Percentiles rank a stretch among this genome's conserved stretches.
Evolutionary conservation across 2,113 vertebrate genomes (phyloP).

Genomic region (Pavo muticus): DNA sequence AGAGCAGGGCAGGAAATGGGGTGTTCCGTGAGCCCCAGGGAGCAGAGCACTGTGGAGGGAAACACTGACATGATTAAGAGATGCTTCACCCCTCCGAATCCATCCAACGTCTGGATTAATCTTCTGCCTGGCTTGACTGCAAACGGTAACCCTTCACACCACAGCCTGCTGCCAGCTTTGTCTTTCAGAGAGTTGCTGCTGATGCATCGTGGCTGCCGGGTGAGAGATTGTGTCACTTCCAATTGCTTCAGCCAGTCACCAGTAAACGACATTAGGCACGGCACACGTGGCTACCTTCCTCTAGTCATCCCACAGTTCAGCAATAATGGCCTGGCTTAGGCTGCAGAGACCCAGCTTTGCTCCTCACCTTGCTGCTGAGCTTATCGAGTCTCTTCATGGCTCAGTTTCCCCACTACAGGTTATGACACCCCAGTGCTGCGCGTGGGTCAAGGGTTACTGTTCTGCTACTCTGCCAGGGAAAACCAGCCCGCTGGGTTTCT

Average conservation of each 20-base stretch:
- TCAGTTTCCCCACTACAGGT: neutral
- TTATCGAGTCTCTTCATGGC: accelerated
- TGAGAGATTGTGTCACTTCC: neutral
- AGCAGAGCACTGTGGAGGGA: neutral
- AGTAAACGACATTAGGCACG: no score
- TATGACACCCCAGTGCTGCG: neutral
- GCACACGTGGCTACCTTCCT: neutral
- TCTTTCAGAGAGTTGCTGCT: neutral
- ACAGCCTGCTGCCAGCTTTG: neutral
- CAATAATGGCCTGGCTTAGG: neutral
- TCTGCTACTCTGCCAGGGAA: neutral
- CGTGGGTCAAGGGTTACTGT: neutral
- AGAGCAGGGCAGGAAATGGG: neutral
- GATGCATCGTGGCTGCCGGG: neutral
- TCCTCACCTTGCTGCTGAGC: neutral
- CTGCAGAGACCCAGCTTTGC: neutral
- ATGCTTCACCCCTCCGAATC: neutral
- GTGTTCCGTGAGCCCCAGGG: neutral
- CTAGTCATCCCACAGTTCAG: neutral
- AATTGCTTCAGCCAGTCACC: neutral
- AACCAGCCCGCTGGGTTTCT: neutral
- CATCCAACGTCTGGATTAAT: neutral
- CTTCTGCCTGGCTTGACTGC: neutral
- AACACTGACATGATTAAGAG: neutral
- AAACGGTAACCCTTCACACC: neutral